Evolutionary conservation across 2,888 invertebrate species (phyloP), one percentile per base, ranked within the genome.

Genomic region (Crocallis elinguaria): DNA sequence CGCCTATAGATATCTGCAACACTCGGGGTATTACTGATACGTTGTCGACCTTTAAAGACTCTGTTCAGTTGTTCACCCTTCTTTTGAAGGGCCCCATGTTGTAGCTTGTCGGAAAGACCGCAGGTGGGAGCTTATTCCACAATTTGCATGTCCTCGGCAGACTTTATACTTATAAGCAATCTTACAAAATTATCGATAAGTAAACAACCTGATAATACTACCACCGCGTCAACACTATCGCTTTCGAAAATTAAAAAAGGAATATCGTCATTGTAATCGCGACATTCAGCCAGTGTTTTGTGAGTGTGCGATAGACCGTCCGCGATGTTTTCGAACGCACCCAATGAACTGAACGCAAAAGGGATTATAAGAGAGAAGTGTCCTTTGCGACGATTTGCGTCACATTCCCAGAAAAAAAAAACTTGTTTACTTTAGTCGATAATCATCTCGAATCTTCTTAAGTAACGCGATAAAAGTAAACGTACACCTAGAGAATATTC

Each of bases 301-400:
- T 71, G 50, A 57, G 50, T 57, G 71, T 75, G 72, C 73, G 71
- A 60, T 57, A 69, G 68, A 68, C 63, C 77, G 66, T 66, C 61
- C 50, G 48, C 70, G 62, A 64, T 78, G 74, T 78, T 75, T 73
- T 62, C 62, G 64, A 68, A 64, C 54, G 62, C 49, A 30, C 33
- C 50, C 55, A 68, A 66, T 64, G 64, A 60, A 46, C 41, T 52
- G 45, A 41, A 45, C 25, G 19, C 21, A n/a, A 27, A 51, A 45
- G 46, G 45, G 52, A 46, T 51, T 51, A 51, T 6, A 21, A 11
- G n/a, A 17, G 1, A 30, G 27, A 36, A 51, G 49, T 49, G 46
- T 46, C 37, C 45, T 33, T 38, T 65, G 52, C 51, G 50, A 48
- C 41, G 45, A n/a, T 38, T 67, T 67, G 57, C 63, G 55, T 58